phyloP scores from a whole-genome alignment of 2,113 vertebrate species.

The Mixornis gularis region DNA sequence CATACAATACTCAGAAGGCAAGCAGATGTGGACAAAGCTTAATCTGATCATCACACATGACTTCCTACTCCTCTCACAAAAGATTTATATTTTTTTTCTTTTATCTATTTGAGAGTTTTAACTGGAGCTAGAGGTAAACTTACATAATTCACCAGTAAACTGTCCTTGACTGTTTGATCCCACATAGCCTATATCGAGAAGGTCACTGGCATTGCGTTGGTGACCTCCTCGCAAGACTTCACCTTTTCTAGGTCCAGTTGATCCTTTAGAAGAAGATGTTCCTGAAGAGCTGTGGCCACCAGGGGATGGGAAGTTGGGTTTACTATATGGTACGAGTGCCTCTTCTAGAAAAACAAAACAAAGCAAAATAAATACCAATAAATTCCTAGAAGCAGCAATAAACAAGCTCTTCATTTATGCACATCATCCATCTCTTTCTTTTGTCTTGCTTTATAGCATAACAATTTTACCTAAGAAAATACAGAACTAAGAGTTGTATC shows the following conservation, averaged over 20 bases:
- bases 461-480: neutral
- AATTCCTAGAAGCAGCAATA: neutral
- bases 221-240: constrained; percentile 78
- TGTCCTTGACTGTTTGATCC: constrained; percentile 90
- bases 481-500: neutral
- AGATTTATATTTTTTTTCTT: neutral
- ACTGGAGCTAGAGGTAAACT: constrained; percentile 61
- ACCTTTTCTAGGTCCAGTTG: constrained; percentile 90
- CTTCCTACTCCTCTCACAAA: neutral
- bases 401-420: neutral
- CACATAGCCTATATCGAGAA: constrained; percentile 85
- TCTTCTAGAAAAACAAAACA: constrained; percentile 80
- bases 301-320: constrained; percentile 94
- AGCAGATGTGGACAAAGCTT: neutral
- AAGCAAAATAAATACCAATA: neutral
- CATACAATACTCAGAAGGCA: neutral
- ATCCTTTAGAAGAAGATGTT: constrained; percentile 95
- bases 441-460: neutral
- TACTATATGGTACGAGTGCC: constrained; percentile 90
- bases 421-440: neutral
- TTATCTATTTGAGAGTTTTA: neutral
- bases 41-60: neutral
- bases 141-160: constrained; percentile 96
- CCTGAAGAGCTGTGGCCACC: constrained; percentile 95
- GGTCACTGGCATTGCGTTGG: constrained; percentile 87